Evolutionary conservation across 2,888 invertebrate genomes (phyloP).

Genomic region (Pristionchus fissidentatus): DNA sequence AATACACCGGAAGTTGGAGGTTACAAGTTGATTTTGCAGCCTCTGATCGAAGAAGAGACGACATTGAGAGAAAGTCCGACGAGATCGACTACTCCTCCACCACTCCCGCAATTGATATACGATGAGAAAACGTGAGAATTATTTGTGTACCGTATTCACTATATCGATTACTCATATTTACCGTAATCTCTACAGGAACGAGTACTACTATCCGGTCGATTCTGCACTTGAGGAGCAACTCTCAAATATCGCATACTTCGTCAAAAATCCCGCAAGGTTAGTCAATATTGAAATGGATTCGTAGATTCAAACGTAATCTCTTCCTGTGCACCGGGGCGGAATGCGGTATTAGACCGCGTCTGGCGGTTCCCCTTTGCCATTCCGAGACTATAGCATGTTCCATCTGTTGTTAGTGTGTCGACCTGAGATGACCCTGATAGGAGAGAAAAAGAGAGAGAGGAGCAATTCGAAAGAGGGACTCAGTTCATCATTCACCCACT

Average conservation of each 20-base stretch:
- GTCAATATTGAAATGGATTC: neutral
- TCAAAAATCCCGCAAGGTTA: slow-evolving; percentile 45
- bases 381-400: neutral
- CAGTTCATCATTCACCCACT: neutral
- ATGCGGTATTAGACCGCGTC: slow-evolving; percentile 37
- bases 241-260: slow-evolving; percentile 47
- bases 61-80: slow-evolving; percentile 1
- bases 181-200: slow-evolving; percentile 37
- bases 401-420: neutral
- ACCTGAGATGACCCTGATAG: slow-evolving; percentile 37
- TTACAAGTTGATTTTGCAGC: neutral
- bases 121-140: slow-evolving; percentile 39
- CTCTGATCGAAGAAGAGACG: slow-evolving; percentile 40
- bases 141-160: too few species aligned
- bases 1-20: too few species aligned
- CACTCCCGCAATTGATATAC: slow-evolving; percentile 7
- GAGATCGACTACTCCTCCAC: slow-evolving; percentile 19
- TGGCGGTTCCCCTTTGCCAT: slow-evolving; percentile 1
- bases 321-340: neutral
- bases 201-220: slow-evolving; percentile 45
- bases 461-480: neutral
- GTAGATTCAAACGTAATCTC: slow-evolving; percentile 22
- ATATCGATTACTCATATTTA: slow-evolving; percentile 16
- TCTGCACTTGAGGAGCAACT: slow-evolving; percentile 45
- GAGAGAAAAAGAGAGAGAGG: neutral